Evolutionary conservation across 2,113 vertebrate genomes (phyloP).

Genomic region (Dicaeum eximium): DNA sequence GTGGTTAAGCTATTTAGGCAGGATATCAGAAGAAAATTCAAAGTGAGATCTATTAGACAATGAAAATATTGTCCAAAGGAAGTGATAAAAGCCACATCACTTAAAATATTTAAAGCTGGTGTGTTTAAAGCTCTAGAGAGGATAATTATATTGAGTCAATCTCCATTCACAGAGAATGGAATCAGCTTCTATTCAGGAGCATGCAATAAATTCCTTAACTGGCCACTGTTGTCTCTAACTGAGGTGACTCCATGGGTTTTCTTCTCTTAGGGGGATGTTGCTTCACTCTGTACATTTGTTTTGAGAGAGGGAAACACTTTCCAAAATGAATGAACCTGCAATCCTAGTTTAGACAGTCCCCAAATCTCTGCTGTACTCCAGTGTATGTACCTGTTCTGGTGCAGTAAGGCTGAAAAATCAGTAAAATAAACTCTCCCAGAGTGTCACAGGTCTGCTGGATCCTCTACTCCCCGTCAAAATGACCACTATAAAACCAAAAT

Average conservation of each 20-base stretch:
- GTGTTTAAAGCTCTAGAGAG: slow-evolving; percentile 38
- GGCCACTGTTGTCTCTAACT: background rate
- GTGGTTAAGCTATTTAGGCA: slow-evolving; percentile 34
- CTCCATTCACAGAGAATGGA: background rate
- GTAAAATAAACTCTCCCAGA: background rate
- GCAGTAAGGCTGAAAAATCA: background rate
- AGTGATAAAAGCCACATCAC: slow-evolving; percentile 40
- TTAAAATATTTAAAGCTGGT: slow-evolving; percentile 36
- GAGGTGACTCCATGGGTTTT: background rate
- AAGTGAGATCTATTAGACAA: slow-evolving; percentile 17
- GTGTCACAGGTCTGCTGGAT: background rate
- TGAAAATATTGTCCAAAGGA: slow-evolving; percentile 55
- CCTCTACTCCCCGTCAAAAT: background rate
- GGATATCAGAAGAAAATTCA: slow-evolving; percentile 39
- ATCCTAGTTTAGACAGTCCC: background rate
- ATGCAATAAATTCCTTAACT: background rate
- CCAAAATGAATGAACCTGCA: background rate
- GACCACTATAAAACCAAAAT: background rate
- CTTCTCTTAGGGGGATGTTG: background rate
- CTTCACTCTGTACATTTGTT: background rate
- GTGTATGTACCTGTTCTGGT: background rate
- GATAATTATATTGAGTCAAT: background rate
- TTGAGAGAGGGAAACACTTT: background rate
- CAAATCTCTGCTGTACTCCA: background rate
- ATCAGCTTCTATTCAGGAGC: background rate